Evolutionary conservation across 2,113 vertebrate species (phyloP).

Genomic region (Apteryx mantelli): DNA sequence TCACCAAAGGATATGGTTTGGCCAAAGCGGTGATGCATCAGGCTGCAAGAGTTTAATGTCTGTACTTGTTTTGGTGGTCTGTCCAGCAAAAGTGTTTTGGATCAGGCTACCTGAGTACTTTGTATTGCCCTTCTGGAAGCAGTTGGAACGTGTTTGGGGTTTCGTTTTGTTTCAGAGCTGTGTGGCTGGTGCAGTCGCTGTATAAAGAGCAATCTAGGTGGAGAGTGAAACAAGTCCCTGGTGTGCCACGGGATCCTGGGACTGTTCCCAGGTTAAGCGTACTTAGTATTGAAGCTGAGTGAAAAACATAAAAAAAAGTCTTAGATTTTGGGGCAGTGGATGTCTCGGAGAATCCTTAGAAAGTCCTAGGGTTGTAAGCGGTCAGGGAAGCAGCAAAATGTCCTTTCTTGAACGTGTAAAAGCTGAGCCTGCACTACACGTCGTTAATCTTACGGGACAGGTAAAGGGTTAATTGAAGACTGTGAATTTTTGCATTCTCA

Average conservation of each 20-base stretch:
- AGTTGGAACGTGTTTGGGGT: not conserved
- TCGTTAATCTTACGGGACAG: not conserved
- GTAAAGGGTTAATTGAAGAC: not conserved
- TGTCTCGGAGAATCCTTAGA: not conserved
- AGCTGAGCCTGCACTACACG: rapidly evolving
- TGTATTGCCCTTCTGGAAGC: not conserved
- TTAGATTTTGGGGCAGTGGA: not conserved
- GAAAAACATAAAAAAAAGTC: not conserved
- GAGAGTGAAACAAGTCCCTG: not conserved
- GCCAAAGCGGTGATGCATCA: not conserved
- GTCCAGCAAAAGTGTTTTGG: not conserved
- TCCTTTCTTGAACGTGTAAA: not conserved
- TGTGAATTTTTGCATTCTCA: not conserved
- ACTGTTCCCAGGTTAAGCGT: not conserved
- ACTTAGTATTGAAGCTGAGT: too few relatives aligned
- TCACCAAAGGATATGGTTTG: not conserved
- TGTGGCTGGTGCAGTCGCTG: not conserved
- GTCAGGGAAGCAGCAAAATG: not conserved
- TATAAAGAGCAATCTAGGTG: not conserved
- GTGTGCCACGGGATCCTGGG: not conserved
- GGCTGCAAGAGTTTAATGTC: not conserved
- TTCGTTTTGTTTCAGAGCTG: not conserved
- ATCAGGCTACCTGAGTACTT: not conserved
- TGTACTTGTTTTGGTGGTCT: not conserved
- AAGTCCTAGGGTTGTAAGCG: not conserved